These are phyloP conservation scores for Dinocampus coccinellae DNA, from an alignment of 2,888 invertebrate genomes.

Conservation along the genomic window DNA sequence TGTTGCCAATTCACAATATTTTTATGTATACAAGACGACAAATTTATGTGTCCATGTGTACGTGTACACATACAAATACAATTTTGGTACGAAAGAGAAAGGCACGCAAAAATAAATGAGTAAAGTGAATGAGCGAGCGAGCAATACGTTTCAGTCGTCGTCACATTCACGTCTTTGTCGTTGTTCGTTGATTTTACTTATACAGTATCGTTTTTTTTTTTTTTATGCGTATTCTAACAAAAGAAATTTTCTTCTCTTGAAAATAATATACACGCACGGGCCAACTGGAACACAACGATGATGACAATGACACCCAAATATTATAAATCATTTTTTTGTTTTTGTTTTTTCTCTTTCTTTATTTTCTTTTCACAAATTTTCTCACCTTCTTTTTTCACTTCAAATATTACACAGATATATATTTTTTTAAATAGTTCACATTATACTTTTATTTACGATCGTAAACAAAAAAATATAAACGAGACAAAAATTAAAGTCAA, in stretches of 20 bases:
- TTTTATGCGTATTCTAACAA: constrained; percentile 3
- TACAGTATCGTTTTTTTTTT: constrained; percentile 16
- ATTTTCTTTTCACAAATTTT: constrained; percentile 6
- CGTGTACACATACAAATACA: background rate
- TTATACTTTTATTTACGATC: background rate
- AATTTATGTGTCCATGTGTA: background rate
- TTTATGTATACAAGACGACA: constrained; percentile 9
- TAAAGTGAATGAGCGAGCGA: background rate
- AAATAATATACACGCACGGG: background rate
- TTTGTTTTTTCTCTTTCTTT: too few species aligned
- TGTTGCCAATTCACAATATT: too few species aligned
- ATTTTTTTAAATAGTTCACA: background rate
- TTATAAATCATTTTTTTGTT: too few species aligned
- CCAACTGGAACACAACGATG: constrained; percentile 12
- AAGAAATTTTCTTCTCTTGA: constrained; percentile 26
- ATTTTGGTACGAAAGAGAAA: constrained; percentile 48
- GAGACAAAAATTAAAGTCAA: background rate
- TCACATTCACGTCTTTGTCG: background rate
- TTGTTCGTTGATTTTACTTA: constrained; percentile 6
- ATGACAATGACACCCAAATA: constrained; percentile 28
- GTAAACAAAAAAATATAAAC: background rate
- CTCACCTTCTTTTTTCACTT: background rate
- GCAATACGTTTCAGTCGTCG: background rate
- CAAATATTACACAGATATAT: too few species aligned
- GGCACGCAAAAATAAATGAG: constrained; percentile 29